Evolutionary conservation across 2,888 invertebrate genomes (phyloP).

Genomic region (Atethmia centrago): DNA sequence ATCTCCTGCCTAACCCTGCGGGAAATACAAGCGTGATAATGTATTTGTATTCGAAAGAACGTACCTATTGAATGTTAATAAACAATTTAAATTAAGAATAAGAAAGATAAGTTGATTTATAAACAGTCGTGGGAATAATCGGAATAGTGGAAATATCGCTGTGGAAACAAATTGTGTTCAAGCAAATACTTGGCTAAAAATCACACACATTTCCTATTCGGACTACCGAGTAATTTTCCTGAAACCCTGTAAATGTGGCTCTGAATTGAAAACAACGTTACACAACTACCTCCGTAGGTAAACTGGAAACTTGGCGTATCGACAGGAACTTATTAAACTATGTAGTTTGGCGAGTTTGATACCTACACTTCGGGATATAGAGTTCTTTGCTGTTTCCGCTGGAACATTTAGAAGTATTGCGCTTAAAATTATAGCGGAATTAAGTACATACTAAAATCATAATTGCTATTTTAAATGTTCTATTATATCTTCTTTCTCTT

Average conservation of each 20-base stretch:
- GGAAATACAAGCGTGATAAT: neutral
- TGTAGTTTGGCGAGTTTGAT: constrained; percentile 37
- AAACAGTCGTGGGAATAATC: neutral
- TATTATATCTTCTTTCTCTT: no score
- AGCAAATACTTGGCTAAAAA: neutral
- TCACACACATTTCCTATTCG: neutral
- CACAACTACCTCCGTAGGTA: neutral
- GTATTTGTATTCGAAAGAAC: neutral
- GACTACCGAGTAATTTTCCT: neutral
- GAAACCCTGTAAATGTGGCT: constrained; percentile 8
- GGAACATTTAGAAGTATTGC: no score
- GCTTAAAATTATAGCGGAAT: no score
- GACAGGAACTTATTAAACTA: constrained; percentile 56
- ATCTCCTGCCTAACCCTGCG: neutral
- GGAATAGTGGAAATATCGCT: no score
- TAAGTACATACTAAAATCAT: no score
- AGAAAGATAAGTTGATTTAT: neutral
- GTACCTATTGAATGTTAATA: neutral
- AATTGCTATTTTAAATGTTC: no score
- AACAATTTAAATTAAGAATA: neutral
- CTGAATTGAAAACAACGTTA: constrained; percentile 19
- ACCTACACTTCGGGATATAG: no score
- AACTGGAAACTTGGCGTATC: constrained; percentile 14
- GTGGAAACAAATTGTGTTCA: no score
- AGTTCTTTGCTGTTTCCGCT: no score